These are phyloP conservation scores for Ellobius talpinus DNA, from an alignment of 2,113 vertebrate genomes.

Conservation along the genomic window DNA sequence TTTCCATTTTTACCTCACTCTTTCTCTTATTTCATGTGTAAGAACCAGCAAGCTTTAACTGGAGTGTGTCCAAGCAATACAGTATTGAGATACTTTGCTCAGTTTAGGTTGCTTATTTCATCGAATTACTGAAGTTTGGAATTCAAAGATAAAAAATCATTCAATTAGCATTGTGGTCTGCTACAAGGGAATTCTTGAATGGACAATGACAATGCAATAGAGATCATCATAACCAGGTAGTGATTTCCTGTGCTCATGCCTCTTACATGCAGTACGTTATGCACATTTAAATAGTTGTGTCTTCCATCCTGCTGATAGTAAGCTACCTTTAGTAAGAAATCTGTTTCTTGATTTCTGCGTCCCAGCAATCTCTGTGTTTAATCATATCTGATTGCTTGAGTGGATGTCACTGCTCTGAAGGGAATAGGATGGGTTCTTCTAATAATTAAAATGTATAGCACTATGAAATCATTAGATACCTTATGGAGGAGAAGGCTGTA, in stretches of 20 bases:
- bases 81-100: not conserved
- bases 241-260: not conserved
- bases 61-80: not conserved
- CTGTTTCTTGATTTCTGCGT: slow-evolving; percentile 54
- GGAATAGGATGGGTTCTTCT: slow-evolving; percentile 36
- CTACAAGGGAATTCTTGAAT: not conserved
- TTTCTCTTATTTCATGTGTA: not conserved
- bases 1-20: not conserved
- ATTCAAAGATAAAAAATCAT: slow-evolving; percentile 7
- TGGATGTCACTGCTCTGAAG: slow-evolving; percentile 15
- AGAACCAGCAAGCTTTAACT: not conserved
- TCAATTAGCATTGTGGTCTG: not conserved
- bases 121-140: not conserved
- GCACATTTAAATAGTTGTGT: slow-evolving; percentile 13
- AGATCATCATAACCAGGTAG: not conserved
- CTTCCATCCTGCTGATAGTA: not conserved
- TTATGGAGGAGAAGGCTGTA: not conserved
- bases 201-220: not conserved
- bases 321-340: slow-evolving; percentile 7
- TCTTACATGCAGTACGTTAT: not conserved
- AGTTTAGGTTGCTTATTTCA: not conserved
- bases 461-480: slow-evolving; percentile 39
- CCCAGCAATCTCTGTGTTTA: slow-evolving; percentile 34
- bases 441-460: slow-evolving; percentile 65
- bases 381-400: not conserved